Conservation (phyloP, 92 coral and sea anemone genomes). For the Siderastrea radians region DNA sequence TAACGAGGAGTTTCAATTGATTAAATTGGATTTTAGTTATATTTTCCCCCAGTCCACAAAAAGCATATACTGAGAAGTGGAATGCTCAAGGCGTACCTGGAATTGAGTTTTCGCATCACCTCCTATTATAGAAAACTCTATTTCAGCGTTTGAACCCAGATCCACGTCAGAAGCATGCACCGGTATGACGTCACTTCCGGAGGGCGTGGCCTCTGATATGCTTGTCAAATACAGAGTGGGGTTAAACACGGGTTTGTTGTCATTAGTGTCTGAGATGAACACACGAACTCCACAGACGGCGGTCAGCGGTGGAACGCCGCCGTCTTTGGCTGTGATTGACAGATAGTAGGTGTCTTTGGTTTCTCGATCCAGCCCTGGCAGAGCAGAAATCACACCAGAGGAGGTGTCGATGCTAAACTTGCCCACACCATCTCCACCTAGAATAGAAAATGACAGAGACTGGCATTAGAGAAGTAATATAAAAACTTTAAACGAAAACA, state of each 20-base stretch:
- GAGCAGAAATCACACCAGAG: conserved; percentile 68
- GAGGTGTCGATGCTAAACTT: conserved; percentile 62
- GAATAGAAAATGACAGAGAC: neutral
- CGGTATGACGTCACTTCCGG: conserved; percentile 78
- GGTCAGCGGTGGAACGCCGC: conserved; percentile 65
- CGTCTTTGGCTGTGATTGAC: conserved; percentile 74
- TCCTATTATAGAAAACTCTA: conserved; percentile 60
- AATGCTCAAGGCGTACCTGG: conserved; percentile 10
- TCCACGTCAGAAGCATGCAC: conserved; percentile 73
- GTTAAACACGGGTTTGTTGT: conserved; percentile 77
- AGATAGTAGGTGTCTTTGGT: conserved; percentile 63
- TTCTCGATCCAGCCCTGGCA: conserved; percentile 75
- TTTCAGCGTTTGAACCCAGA: conserved; percentile 70
- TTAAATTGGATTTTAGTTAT: neutral
- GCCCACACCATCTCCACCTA: conserved; percentile 76
- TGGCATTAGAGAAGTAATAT: neutral
- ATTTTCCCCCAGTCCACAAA: too few relatives aligned
- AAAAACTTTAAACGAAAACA: too few relatives aligned
- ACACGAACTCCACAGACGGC: conserved; percentile 72
- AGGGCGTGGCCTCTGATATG: conserved; percentile 69
- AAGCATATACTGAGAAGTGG: too few relatives aligned
- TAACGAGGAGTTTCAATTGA: neutral
- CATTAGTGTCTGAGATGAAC: conserved; percentile 70
- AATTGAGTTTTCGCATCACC: conserved; percentile 70
- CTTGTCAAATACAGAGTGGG: conserved; percentile 76